phyloP scores from a whole-genome alignment of 2,888 invertebrate genomes.

The Dynastes maya region DNA sequence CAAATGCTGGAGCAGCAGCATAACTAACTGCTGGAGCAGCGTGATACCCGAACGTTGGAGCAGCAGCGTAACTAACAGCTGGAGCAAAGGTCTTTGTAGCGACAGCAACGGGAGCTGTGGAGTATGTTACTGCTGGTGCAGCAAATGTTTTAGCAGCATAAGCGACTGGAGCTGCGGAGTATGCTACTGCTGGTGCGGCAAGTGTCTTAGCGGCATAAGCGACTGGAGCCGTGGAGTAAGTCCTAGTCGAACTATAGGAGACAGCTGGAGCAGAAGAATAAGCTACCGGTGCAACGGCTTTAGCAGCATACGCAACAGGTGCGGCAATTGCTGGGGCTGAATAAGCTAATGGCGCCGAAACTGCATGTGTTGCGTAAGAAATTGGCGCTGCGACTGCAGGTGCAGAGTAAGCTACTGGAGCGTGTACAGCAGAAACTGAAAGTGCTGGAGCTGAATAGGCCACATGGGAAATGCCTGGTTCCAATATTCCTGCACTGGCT shows the following conservation, averaged over 20 bases:
- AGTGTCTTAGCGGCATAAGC: conserved; percentile 41
- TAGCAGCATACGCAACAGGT: conserved; percentile 50
- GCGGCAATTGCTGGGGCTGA: conserved; percentile 49
- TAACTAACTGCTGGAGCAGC: conserved; percentile 1
- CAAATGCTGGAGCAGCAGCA: neutral
- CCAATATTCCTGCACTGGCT: conserved; percentile 52
- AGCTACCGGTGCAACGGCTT: conserved; percentile 50
- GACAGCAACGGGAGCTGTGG: conserved; percentile 32
- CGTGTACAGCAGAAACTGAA: conserved; percentile 36
- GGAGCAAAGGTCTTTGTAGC: conserved; percentile 35
- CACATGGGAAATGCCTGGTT: conserved; percentile 13
- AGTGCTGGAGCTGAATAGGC: conserved; percentile 33
- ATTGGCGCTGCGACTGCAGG: conserved; percentile 28
- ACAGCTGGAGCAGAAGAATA: conserved; percentile 48
- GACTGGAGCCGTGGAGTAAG: conserved; percentile 45
- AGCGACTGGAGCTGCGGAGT: conserved; percentile 26
- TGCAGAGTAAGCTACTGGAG: conserved; percentile 44
- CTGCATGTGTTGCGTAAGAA: conserved; percentile 38
- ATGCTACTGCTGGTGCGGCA: conserved; percentile 40
- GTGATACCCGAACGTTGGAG: conserved; percentile 24
- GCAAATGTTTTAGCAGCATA: conserved; percentile 14
- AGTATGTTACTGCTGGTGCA: conserved; percentile 15
- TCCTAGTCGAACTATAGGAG: conserved; percentile 49
- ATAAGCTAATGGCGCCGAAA: conserved; percentile 47
- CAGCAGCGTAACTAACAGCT: conserved; percentile 24